phyloP scores from a whole-genome alignment of 2,888 invertebrate species.

The Crepidodera aurea region DNA sequence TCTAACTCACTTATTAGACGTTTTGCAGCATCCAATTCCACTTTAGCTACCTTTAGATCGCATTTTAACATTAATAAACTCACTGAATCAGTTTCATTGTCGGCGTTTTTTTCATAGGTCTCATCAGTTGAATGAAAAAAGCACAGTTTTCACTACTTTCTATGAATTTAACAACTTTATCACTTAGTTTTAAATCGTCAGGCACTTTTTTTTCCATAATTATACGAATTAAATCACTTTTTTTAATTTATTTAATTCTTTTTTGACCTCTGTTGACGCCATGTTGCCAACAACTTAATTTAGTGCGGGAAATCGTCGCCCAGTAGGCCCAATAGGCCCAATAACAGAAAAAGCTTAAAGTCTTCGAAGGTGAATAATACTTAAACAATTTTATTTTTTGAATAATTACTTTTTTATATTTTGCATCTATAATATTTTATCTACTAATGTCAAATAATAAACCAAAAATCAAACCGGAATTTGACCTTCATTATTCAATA shows the following conservation, averaged over 20 bases:
- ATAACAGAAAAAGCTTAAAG: no score
- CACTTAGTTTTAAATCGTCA: neutral
- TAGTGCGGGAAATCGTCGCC: no score
- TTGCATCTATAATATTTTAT: no score
- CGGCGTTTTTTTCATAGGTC: neutral
- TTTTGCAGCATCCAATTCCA: constrained; percentile 6
- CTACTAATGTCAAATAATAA: no score
- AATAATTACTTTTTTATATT: no score
- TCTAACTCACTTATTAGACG: constrained; percentile 1
- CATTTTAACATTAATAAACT: neutral
- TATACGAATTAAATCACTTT: constrained; percentile 10
- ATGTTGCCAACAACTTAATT: neutral
- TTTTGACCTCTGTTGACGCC: neutral
- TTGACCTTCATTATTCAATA: no score
- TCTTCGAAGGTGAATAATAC: no score
- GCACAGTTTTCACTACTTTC: neutral
- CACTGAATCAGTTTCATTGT: neutral
- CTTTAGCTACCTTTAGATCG: constrained; percentile 1
- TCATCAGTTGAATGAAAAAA: neutral
- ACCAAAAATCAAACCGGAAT: no score
- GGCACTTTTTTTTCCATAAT: neutral
- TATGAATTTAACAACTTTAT: constrained; percentile 1
- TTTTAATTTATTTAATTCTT: constrained; percentile 1
- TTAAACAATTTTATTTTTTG: no score
- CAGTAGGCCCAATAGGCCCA: no score